These are phyloP conservation scores for Cheilosia urbana DNA, from an alignment of 2,888 invertebrate species.

Conservation along the genomic window DNA sequence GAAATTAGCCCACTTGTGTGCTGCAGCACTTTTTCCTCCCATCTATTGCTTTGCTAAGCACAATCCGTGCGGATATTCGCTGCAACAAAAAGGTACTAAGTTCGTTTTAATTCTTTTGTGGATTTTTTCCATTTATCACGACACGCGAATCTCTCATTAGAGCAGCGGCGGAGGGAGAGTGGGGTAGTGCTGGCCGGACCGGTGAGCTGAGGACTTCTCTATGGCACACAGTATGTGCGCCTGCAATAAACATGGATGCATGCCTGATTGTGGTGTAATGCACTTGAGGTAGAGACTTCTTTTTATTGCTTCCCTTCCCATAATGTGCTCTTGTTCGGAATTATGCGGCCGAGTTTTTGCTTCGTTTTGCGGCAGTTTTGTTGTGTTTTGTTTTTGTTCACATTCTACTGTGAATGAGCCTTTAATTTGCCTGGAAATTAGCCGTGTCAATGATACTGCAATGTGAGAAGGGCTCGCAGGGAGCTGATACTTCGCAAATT, in stretches of 20 bases:
- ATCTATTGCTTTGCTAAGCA: conserved; percentile 28
- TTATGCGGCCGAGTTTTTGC: conserved; percentile 45
- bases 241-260: conserved; percentile 49
- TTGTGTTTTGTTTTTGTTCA: conserved; percentile 41
- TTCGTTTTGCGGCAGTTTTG: background rate
- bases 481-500: conserved; percentile 23
- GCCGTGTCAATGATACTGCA: conserved; percentile 67
- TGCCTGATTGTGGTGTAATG: conserved; percentile 57
- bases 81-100: conserved; percentile 60
- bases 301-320: conserved; percentile 59
- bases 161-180: conserved; percentile 10
- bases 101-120: conserved; percentile 69
- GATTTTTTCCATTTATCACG: conserved; percentile 65
- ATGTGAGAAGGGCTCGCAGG: conserved; percentile 45
- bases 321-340: conserved; percentile 43
- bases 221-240: conserved; percentile 31
- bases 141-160: conserved; percentile 73
- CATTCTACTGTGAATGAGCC: conserved; percentile 70
- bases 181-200: background rate
- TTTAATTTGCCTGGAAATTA: conserved; percentile 74
- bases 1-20: conserved; percentile 36
- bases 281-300: conserved; percentile 62
- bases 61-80: conserved; percentile 24
- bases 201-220: conserved; percentile 15
- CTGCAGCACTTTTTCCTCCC: conserved; percentile 14